Conservation (phyloP, 2,797 vertebrate genomes). For the Clarias laeviceps region DNA sequence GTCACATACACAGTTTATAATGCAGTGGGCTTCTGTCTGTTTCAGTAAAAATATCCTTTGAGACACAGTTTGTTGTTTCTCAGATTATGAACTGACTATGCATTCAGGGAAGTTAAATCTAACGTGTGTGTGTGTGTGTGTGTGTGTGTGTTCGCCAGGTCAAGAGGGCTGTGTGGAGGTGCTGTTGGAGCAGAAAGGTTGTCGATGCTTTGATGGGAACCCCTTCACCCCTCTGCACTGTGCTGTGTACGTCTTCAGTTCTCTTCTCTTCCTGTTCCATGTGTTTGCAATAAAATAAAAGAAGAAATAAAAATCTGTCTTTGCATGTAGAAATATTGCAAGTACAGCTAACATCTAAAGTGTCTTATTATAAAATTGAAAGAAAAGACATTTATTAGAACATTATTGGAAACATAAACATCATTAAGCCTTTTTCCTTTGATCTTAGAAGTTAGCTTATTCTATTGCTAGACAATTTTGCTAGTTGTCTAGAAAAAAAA, state of each 20-base stretch:
- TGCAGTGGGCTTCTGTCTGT: conserved; percentile 12
- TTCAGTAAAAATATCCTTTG: too few species aligned
- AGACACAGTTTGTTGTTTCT: conserved; percentile 69
- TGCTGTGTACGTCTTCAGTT: conserved; percentile 86
- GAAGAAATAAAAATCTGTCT: neutral
- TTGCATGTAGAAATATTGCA: neutral
- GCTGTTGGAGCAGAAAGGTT: conserved; percentile 90
- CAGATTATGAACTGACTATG: neutral
- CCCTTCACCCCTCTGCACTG: conserved; percentile 96
- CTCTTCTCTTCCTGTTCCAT: neutral
- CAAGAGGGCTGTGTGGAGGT: conserved; percentile 96
- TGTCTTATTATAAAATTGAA: too few species aligned
- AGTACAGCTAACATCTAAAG: neutral
- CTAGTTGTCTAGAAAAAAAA: neutral
- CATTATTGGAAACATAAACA: neutral
- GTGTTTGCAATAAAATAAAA: too few species aligned
- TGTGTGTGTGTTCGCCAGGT: conserved; percentile 71
- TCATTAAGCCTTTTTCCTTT: neutral
- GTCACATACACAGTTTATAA: neutral
- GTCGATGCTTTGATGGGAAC: conserved; percentile 86
- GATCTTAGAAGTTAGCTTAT: neutral
- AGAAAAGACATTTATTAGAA: neutral
- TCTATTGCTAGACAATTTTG: neutral
- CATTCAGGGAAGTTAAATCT: neutral
- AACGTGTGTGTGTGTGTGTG: neutral